A percentile compares a stretch with the other conserved stretches of the same genome.
Conservation (phyloP, 2,797 vertebrate genomes). For the Neoniphon sammara region DNA sequence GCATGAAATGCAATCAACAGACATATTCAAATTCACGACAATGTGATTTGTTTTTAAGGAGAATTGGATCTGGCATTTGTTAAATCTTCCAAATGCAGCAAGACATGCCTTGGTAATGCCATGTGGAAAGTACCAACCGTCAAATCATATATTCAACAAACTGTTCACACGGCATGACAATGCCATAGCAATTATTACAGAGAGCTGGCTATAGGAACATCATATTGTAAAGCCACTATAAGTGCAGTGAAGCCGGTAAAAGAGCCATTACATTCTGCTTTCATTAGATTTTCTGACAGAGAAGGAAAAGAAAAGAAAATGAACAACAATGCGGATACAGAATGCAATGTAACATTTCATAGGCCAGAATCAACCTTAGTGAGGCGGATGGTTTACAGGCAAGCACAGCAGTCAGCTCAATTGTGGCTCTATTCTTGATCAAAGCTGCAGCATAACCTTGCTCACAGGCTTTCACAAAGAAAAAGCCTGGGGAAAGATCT, state of each 20-base stretch:
- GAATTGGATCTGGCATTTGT: not conserved
- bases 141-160: conserved; percentile 8
- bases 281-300: conserved; percentile 34
- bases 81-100: conserved; percentile 9
- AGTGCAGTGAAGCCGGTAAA: not conserved
- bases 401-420: conserved; percentile 53
- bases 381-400: conserved; percentile 56
- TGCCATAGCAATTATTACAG: not conserved
- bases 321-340: conserved; percentile 17
- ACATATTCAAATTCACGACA: not conserved
- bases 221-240: not conserved
- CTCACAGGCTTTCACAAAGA: conserved; percentile 40
- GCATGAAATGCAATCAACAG: not conserved
- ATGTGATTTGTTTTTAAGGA: conserved; percentile 5
- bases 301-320: conserved; percentile 27
- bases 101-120: not conserved
- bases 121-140: conserved; percentile 5
- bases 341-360: conserved; percentile 31
- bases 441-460: conserved; percentile 50
- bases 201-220: not conserved
- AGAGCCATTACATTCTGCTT: conserved; percentile 6
- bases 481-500: conserved; percentile 41
- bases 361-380: conserved; percentile 22
- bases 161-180: not conserved
- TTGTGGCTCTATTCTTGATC: conserved; percentile 50